phyloP scores from a whole-genome alignment of 2,797 vertebrate genomes.

The Gallinago stenura region DNA sequence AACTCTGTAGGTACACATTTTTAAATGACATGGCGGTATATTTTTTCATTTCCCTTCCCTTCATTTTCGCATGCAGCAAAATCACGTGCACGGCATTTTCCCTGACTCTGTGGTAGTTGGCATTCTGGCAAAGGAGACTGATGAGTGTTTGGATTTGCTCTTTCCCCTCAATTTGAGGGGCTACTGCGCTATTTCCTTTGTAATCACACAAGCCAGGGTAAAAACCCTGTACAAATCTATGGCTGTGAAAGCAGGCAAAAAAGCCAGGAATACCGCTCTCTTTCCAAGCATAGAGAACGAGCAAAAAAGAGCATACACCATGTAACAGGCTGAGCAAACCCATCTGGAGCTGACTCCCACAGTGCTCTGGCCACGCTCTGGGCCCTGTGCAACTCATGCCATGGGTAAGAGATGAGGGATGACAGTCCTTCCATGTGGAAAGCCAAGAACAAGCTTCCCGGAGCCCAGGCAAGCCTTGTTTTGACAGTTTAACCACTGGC shows the following conservation, averaged over 20 bases:
- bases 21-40: constrained; percentile 22
- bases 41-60: constrained; percentile 49
- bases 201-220: neutral
- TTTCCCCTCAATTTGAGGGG: neutral
- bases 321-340: neutral
- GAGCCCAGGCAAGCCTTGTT: neutral
- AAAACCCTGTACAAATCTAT: neutral
- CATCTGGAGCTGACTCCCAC: neutral
- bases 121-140: neutral
- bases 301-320: neutral
- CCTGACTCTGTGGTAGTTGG: neutral
- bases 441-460: neutral
- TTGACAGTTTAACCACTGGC: neutral
- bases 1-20: constrained; percentile 38
- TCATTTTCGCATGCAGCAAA: constrained; percentile 28
- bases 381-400: fast-evolving
- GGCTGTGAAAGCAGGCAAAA: neutral
- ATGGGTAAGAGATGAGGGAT: neutral
- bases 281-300: neutral
- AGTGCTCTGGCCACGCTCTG: neutral
- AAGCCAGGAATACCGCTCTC: neutral
- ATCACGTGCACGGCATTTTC: neutral
- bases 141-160: constrained; percentile 4
- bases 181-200: constrained; percentile 32
- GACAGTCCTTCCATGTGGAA: neutral